A percentile compares a stretch with the other conserved stretches of the same genome.
Conservation (phyloP, 2,113 vertebrate genomes). For the Gnathonemus longibarbis region DNA sequence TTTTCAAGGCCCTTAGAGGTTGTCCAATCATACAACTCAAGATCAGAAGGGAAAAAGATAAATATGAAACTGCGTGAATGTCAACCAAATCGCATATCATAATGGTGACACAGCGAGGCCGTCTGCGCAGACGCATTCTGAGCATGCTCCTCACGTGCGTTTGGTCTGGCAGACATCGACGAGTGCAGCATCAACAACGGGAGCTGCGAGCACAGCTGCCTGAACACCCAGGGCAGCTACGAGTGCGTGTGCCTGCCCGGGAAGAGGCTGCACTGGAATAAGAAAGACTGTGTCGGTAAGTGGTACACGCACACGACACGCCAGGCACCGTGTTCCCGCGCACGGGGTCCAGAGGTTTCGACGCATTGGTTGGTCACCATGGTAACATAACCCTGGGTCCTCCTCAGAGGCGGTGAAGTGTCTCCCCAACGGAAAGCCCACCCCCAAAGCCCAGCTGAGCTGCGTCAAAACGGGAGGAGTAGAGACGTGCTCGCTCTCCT, state of each 20-base stretch:
- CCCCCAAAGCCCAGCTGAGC: constrained; percentile 69
- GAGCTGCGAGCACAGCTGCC: constrained; percentile 75
- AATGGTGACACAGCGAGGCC: not conserved
- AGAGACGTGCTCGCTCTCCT: constrained; percentile 84
- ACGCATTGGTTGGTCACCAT: constrained; percentile 22
- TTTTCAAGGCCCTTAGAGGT: not conserved
- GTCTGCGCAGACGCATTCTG: not conserved
- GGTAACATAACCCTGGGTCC: constrained; percentile 47
- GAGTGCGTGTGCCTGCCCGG: constrained; percentile 80
- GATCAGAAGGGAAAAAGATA: not conserved
- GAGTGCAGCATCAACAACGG: constrained; percentile 88
- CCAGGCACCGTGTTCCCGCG: not conserved
- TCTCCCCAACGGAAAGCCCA: constrained; percentile 67
- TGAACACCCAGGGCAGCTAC: constrained; percentile 81
- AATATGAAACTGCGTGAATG: not conserved
- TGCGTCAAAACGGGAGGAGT: constrained; percentile 73
- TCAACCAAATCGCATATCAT: not conserved
- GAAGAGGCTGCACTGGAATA: constrained; percentile 89
- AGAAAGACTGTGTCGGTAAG: constrained; percentile 88
- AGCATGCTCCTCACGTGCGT: not conserved
- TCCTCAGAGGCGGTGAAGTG: constrained; percentile 81
- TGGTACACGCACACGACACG: not conserved
- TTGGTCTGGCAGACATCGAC: constrained; percentile 70
- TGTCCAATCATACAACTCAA: not conserved
- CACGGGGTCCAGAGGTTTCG: not conserved